Conservation (phyloP, 2,888 invertebrate species). For the Chaetogeoica ovagalla region DNA sequence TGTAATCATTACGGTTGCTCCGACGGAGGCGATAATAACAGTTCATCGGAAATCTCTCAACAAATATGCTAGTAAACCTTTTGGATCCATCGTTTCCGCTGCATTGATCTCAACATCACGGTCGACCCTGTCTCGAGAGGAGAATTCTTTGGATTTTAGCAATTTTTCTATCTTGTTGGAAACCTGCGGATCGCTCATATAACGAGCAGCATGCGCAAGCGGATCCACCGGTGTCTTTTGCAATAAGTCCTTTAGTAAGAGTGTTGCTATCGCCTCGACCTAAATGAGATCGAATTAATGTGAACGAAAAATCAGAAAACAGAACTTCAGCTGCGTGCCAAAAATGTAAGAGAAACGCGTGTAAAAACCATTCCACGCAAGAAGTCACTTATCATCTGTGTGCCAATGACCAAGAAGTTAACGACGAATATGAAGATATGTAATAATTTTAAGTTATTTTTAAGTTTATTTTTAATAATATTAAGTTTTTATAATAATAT, state of each 20-base stretch:
- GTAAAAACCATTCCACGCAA: background rate
- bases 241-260: background rate
- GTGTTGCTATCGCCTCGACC: slow-evolving; percentile 5
- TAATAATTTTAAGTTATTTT: background rate
- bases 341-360: slow-evolving; percentile 6
- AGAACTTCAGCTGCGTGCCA: slow-evolving; percentile 2
- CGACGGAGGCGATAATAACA: too few relatives aligned
- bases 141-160: background rate
- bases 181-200: background rate
- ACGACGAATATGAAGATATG: background rate
- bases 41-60: too few relatives aligned
- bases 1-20: too few relatives aligned
- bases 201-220: background rate
- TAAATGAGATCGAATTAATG: background rate
- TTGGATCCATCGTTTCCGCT: too few relatives aligned
- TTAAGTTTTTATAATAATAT: background rate
- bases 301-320: background rate
- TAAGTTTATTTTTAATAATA: too few relatives aligned
- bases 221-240: background rate
- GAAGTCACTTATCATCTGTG: background rate
- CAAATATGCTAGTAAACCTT: background rate
- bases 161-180: background rate
- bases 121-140: background rate
- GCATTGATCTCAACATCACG: background rate
- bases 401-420: background rate